phyloP scores from a whole-genome alignment of 2,113 vertebrate genomes.

The Ploceus nigricollis region DNA sequence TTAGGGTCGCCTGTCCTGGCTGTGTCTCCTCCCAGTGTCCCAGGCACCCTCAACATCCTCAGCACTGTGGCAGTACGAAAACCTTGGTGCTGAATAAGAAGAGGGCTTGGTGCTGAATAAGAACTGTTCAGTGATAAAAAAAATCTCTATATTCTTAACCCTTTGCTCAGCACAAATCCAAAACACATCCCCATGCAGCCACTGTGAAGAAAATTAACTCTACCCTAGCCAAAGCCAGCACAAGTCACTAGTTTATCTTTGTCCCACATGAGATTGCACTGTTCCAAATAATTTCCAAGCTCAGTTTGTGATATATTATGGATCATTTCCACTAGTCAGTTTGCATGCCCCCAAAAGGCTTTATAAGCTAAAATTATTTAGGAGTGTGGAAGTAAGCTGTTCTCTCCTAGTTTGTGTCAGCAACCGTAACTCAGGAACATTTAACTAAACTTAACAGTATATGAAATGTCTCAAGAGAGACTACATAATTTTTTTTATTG shows the following conservation, averaged over 20 bases:
- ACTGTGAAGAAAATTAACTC: not conserved
- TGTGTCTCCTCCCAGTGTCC: not conserved
- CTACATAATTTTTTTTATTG: not conserved
- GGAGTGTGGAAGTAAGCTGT: not conserved
- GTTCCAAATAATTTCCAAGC: not conserved
- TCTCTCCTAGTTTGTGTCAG: not conserved
- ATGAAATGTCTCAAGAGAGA: not conserved
- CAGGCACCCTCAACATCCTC: not conserved
- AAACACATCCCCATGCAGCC: not conserved
- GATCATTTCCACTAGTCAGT: not conserved
- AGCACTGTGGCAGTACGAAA: rapidly evolving
- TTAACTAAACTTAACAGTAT: not conserved
- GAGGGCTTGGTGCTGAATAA: not conserved
- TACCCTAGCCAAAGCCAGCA: not conserved
- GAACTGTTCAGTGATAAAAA: not conserved
- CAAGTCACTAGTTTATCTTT: not conserved
- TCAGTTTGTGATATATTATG: not conserved
- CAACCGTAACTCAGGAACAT: rapidly evolving
- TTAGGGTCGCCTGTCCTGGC: not conserved
- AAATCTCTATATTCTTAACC: not conserved
- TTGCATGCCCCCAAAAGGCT: not conserved
- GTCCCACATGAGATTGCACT: not conserved
- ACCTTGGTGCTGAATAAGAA: not conserved
- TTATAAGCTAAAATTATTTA: not conserved
- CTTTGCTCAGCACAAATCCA: not conserved